Base-by-base conservation (phyloP, 2,797 vertebrate species). In the Silurus aristotelis region DNA sequence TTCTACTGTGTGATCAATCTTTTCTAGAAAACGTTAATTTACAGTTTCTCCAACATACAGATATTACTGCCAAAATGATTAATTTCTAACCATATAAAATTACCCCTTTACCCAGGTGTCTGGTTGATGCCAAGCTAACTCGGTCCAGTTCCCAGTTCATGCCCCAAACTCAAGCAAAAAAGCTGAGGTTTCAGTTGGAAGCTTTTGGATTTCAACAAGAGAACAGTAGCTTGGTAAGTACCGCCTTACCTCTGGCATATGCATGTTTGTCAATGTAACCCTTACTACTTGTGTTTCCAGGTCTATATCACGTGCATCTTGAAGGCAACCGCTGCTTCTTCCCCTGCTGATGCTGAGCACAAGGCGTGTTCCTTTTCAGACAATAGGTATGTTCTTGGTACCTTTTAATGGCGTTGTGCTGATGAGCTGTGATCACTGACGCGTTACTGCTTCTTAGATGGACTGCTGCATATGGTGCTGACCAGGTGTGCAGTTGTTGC, bases 231-330 rank as follows among this genome's bases (percentile, higher is more conserved):
- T 19, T 46, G 73, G 43, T 77, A 58, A 2, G 80, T 82, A 46
- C 17, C 60, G n/a, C 3, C 12, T 43, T 38, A 38, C 38, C 38
- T 38, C 38, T 38, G 38, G 38, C 9, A 48, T 22, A 15, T 22
- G 7, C 3, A 1, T 0, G 8, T 56, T 22, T 20, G n/a, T 25
- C 22, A 15, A 1, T 61, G 20, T 22, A 61, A 78, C 7, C 0
- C 3, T 22, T n/a, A 8, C 7, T 0, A 0, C 0, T 2, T 46
- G 2, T 79, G 2, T 64, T 46, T 2, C 17, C 82, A 95, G 95
- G 31, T 95, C 70, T 95, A 93, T 85, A 90, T 95, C 66, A 91
- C 94, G 68, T 96, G 95, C 77, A 25, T 91, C n/a, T 72, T 96
- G 89, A 92, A 76, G 87, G 95, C 93, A 84, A 89, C 90, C 38